Conservation (phyloP, 2,888 invertebrate genomes). For the Cybosia mesomella region DNA sequence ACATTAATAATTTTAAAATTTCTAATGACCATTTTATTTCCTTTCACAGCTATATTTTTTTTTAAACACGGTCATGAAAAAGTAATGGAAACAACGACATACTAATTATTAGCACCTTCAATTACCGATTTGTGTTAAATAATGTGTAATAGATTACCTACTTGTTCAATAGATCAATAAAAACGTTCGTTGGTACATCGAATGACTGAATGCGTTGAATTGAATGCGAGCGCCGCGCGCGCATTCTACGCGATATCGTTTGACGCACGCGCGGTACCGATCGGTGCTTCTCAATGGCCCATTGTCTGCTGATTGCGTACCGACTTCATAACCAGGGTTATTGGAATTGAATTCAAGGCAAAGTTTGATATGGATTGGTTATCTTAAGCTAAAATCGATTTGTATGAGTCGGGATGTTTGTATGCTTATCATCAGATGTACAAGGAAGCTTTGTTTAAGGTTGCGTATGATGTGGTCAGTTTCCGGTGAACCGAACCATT, state of each 20-base stretch:
- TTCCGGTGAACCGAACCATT: constrained; percentile 5
- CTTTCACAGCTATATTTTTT: not conserved
- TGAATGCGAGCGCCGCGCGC: constrained; percentile 43
- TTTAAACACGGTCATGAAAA: not conserved
- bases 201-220: constrained; percentile 36
- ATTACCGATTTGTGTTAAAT: constrained; percentile 29
- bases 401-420: constrained; percentile 16
- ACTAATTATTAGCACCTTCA: constrained; percentile 26
- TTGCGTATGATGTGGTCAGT: constrained; percentile 9
- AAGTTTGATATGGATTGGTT: constrained; percentile 16
- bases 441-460: constrained; percentile 15
- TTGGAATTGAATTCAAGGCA: constrained; percentile 41
- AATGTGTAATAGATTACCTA: constrained; percentile 30
- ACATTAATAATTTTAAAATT: no score
- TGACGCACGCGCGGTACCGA: constrained; percentile 56
- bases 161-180: constrained; percentile 40
- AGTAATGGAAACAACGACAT: not conserved
- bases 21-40: not conserved
- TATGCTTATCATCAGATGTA: constrained; percentile 15
- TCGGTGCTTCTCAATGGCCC: constrained; percentile 52
- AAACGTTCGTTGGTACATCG: constrained; percentile 32
- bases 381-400: constrained; percentile 20
- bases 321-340: constrained; percentile 29
- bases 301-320: constrained; percentile 54
- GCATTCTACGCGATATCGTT: constrained; percentile 44